Base-by-base conservation (phyloP, 2,113 vertebrate genomes). In the Parus major region DNA sequence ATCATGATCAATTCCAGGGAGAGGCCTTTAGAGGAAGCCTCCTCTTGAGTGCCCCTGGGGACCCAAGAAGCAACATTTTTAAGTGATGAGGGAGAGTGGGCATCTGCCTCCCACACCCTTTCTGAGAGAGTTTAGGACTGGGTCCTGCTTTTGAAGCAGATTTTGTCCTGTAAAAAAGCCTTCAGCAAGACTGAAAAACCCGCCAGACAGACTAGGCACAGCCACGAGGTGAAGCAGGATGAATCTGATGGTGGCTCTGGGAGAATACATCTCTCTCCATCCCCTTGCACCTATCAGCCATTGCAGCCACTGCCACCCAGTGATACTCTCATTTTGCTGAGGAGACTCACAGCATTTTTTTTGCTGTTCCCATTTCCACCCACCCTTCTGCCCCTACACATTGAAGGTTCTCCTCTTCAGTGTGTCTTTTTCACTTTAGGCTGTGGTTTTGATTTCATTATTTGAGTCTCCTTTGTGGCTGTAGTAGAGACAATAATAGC, bases 191-290 rank as follows among this genome's bases (percentile, higher is more conserved):
- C 52, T 60, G 15, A 24, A 85, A 80, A 88, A 64, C 31, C 16
- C 0, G 0, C 8, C 3, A 7, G 31, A 23, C 44, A 85, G 31
- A 75, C 2, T 1, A 27, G 53, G 52, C 59, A 42, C 27, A 79
- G 15, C 8, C 11, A 19, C 0, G 0, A 69, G 19, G 15, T 69
- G 60, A 60, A 3, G 2, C 70, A 15, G 7, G 60, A 68, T 4
- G 2, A 2, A 28, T 60, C 35, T 47, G 61, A 35, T 35, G 8
- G 16, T 50, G 35, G n/a, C 35, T 64, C 5, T 53, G 36, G 53
- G 64, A 10, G 10, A 57, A 47, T 0, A 0, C 5, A 35, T 4
- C 19, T 76, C 14, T 47, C 27, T 81, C 35, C 39, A n/a, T 22
- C 20, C 5, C 15, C 20, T 79, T 71, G n/a, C 25, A 82, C 15